Base-by-base conservation (phyloP, 1,140 invertebrate genomes). In the Dreissena rostriformis region DNA sequence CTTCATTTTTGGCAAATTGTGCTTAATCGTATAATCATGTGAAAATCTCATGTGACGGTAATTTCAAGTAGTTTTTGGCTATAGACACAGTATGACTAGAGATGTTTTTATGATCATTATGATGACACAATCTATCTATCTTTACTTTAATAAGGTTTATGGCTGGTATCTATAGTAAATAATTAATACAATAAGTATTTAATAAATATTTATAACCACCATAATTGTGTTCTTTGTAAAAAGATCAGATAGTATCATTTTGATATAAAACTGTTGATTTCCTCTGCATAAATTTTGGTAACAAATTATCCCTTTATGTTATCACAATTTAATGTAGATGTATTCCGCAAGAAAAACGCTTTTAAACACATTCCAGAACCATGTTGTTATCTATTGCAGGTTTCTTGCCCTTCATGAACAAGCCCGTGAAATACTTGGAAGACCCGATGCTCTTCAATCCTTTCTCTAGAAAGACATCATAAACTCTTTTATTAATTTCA, bases 351-450 rank as follows among this genome's bases (percentile, higher is more conserved):
- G n/a, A n/a, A 19, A 61, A 4, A 61, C 2, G 12, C 4, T n/a
- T 4, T n/a, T 12, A 61, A 19, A 61, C 57, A 61, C 57, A 61
- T 24, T n/a, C 11, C 4, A 19, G 12, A n/a, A n/a, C 12, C 12
- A 57, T 12, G 53, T 57, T 57, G 19, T 14, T 12, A 61, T 61
- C 4, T 61, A 6, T 5, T 61, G 17, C 57, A 61, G 57, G 57
- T 24, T 61, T 61, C 57, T 24, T 61, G 22, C 57, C 57, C 22
- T 61, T 24, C 57, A 61, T 61, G 57, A 61, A 61, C 57, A 61
- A 61, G 22, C 57, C 57, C 12, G 57, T 24, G 17, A 61, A 61
- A 24, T 61, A 61, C 22, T 61, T 61, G 22, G 57, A 61, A 24
- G 57, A 61, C 57, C 57, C 57, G 22, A 61, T 61, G 57, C 22